Percentiles rank a stretch among this genome's conserved stretches.
Conservation (phyloP, 2,797 vertebrate genomes). For the Urophycis tenuis region DNA sequence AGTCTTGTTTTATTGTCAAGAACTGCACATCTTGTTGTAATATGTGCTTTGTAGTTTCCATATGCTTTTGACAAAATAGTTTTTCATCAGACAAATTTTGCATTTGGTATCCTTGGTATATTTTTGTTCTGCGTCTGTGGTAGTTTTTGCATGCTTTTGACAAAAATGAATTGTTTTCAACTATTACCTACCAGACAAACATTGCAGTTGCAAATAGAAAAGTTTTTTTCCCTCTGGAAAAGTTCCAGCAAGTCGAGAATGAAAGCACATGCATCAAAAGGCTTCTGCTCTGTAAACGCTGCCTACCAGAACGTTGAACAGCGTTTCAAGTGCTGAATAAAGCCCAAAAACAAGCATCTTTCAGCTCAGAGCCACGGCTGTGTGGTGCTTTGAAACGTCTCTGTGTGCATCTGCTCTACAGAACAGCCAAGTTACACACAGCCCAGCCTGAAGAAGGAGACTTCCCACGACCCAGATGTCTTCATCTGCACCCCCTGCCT, state of each 20-base stretch:
- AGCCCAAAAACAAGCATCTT: background rate
- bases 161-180: too few relatives aligned
- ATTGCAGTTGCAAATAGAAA: background rate
- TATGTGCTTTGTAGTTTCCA: background rate
- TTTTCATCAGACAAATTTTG: background rate
- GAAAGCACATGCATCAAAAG: background rate
- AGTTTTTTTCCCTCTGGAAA: background rate
- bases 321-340: background rate
- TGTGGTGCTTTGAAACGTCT: slow-evolving; percentile 28
- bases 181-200: too few relatives aligned
- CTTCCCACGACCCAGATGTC: slow-evolving; percentile 52
- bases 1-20: background rate
- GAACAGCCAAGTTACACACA: slow-evolving; percentile 36
- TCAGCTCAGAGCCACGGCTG: slow-evolving; percentile 30
- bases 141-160: background rate
- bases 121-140: background rate
- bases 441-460: slow-evolving; percentile 44
- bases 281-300: background rate
- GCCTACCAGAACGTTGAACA: background rate
- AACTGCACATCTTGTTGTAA: background rate
- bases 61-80: background rate
- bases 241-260: background rate
- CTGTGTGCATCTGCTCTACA: slow-evolving; percentile 49
- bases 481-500: background rate
- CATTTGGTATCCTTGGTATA: background rate